Percentiles rank a stretch among this genome's conserved stretches.
Conservation (phyloP, 2,113 vertebrate species). For the Leptodactylus fuscus region DNA sequence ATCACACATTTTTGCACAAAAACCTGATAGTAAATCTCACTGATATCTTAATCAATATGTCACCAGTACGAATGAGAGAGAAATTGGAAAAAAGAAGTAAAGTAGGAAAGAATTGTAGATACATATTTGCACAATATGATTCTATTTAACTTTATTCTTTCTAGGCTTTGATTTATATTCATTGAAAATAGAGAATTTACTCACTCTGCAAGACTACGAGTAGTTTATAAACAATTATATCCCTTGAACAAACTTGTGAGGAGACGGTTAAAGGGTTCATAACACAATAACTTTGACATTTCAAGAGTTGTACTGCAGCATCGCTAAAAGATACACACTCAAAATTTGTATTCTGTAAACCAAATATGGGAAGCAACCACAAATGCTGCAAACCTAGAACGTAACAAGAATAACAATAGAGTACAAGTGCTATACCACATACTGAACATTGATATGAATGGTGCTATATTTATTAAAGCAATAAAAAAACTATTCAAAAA, state of each 20-base stretch:
- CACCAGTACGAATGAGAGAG: too few species aligned
- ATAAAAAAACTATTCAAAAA: too few species aligned
- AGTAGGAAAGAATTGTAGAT: too few species aligned
- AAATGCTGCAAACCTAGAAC: neutral
- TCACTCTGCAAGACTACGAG: neutral
- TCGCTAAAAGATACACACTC: neutral
- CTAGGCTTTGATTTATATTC: neutral
- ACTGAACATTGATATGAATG: neutral
- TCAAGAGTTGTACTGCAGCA: neutral
- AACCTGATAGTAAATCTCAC: too few species aligned
- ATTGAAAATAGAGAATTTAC: neutral
- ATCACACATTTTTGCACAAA: too few species aligned
- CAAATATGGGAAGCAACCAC: neutral
- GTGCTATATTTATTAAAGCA: neutral
- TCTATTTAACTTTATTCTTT: too few species aligned
- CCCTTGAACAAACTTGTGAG: neutral
- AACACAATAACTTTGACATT: neutral
- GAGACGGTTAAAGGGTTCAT: neutral
- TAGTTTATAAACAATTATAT: neutral
- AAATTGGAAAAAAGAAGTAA: too few species aligned
- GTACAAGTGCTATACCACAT: neutral
- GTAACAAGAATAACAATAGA: neutral
- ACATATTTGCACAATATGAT: too few species aligned
- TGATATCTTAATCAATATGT: too few species aligned
- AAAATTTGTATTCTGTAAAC: neutral